These are phyloP conservation scores for Pardosa pseudoannulata DNA, from an alignment of 2,888 invertebrate species.

Conservation along the genomic window DNA sequence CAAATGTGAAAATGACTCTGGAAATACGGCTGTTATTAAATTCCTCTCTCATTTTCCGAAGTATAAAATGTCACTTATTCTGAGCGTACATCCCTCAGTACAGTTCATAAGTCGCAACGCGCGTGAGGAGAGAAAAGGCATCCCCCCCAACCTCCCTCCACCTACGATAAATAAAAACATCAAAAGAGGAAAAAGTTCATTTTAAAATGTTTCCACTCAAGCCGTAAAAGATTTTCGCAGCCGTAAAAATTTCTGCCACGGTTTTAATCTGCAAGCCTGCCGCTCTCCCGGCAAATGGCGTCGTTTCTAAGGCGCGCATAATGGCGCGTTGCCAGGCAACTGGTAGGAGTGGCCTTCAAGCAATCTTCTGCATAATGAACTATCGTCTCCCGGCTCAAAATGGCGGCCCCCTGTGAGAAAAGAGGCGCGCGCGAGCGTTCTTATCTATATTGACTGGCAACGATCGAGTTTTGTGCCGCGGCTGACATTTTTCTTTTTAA, in stretches of 20 bases:
- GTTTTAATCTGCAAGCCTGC: conserved; percentile 50
- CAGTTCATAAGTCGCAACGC: conserved; percentile 13
- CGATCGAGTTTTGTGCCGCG: conserved; percentile 3
- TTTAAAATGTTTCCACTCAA: conserved; percentile 62
- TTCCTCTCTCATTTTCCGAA: conserved; percentile 16
- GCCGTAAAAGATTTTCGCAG: conserved; percentile 12
- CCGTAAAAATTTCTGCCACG: conserved; percentile 37
- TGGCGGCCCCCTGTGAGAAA: conserved; percentile 30
- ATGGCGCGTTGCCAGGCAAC: conserved; percentile 68
- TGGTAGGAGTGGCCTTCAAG: conserved; percentile 67
- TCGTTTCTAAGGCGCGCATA: conserved; percentile 51
- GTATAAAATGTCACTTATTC: conserved; percentile 17
- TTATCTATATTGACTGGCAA: conserved; percentile 50
- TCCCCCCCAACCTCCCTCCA: neutral
- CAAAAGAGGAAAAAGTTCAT: conserved; percentile 31
- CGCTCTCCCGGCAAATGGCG: conserved; percentile 47
- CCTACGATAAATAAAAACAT: neutral
- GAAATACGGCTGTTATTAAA: conserved; percentile 15
- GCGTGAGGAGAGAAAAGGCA: no score
- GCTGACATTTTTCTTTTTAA: conserved; percentile 7
- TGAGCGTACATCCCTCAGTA: neutral
- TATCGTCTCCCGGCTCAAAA: conserved; percentile 61
- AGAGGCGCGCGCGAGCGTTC: conserved; percentile 34
- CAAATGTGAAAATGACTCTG: neutral
- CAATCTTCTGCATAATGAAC: conserved; percentile 71